Base-by-base conservation (phyloP, 1,140 invertebrate species). In the Drosophila lacertosa region DNA sequence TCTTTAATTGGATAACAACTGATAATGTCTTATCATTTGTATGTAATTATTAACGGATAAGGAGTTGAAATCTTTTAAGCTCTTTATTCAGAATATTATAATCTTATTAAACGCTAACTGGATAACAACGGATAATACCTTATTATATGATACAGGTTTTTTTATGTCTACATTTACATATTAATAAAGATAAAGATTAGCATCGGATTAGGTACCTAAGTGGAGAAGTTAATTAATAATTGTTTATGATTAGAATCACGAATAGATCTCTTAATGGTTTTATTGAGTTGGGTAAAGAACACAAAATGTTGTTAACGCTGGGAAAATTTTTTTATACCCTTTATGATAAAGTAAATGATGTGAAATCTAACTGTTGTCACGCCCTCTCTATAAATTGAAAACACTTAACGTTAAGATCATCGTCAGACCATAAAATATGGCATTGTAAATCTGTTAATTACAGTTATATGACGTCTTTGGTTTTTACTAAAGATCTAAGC, bases 211-310 rank as follows among this genome's bases (percentile, higher is more conserved):
- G 11, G 2, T 11, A 26, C 20, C 26, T 20, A 58, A 65, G 40
- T 65, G 62, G 16, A 58, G 47, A 65, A 39, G 16, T 64, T 55
- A 33, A 55, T 64, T 35, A 57, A 57, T 18, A 33, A 18, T 45
- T 45, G 26, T 16, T 42, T 53, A 42, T 42, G 39, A 45, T 64
- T 55, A 26, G 15, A 44, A 55, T 35, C 39, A 45, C 62, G 40
- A 64, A 45, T 57, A 64, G 20, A 37, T 57, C 16, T 24, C 6
- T 45, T 24, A 32, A 63, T 63, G 24, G 7, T 29, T 50, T 40
- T 18, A 22, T n/a, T 22, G 4, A 51, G 22, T 13, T 55, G 29
- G 60, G 26, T 45, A 9, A 57, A 26, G 18, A 42, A 65, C 53
- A 57, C 42, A 37, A n/a, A n/a, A 35, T 51, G 22, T 44, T 40